Evolutionary conservation across 2,888 invertebrate species (phyloP), one percentile per base, ranked within the genome.

Genomic region (Aleiodes alternator): DNA sequence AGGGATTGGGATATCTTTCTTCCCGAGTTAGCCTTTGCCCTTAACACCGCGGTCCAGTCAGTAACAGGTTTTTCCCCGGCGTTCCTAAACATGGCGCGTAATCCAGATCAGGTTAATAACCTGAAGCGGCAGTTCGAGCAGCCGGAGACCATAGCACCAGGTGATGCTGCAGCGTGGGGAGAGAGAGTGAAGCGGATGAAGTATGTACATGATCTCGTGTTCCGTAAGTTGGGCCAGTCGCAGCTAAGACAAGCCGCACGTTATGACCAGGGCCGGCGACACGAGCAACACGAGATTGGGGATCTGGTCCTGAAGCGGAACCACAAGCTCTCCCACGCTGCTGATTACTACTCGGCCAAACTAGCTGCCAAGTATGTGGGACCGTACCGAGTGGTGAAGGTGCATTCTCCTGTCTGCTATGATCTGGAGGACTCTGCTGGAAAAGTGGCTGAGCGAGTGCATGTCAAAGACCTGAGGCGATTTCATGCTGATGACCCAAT

Each of bases 251-350:
- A 72, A 14, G 61, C 73, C 0, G 34, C 34, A 0, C 66, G 64
- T 5, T 76, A 56, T 23, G 66, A 76, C 14, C 11, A 53, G 7
- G 38, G 66, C 8, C 56, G 68, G 0, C 23, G 50, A 0, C 64
- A 14, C 1, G 2, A 7, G 0, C 31, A 2, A 0, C 69, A 56
- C 14, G 14, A 64, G 0, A 29, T 51, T 0, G 69, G 66, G 0
- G 73, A 76, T 31, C 14, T 31, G 3, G 76, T 75, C 0, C 16
- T 70, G 3, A 8, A n/a, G 4, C n/a, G 68, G 3, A 53, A 74
- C n/a, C 61, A 68, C 0, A 31, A 61, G 0, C 12, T 77, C 5
- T 77, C 75, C 0, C 74, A 71, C 0, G 72, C 69, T 0, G 12
- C 59, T n/a, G 23, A 51, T 8, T 12, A 75, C 38, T n/a, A 14